Evolutionary conservation across 2,113 vertebrate species (phyloP), one percentile per base, ranked within the genome.

Genomic region (Eulemur rufifrons): DNA sequence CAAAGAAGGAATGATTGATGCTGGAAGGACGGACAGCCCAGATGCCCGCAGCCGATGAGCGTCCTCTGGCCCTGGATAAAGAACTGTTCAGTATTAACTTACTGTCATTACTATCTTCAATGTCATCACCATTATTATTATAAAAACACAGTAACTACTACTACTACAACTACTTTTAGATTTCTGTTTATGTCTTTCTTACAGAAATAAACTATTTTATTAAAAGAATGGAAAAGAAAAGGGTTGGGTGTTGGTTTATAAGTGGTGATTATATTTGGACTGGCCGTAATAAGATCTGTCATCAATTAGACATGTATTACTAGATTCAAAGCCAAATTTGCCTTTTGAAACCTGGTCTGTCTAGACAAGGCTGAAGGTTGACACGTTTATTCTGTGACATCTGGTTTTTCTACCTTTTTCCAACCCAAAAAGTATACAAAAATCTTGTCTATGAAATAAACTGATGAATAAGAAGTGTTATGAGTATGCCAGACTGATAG

Each of bases 141-240:
- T 59, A 76, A 88, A 74, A 95, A 11, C 47, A 78, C 8, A 84
- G 5, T 20, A 78, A 63, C 10, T 83, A 50, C 25, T 47, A 25
- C 21, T 78, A 23, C 29, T 34, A 29, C 10, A 34, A 20, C 1
- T 18, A 10, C 50, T 17, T 52, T 56, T 27, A 86, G 63, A 42
- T 9, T 83, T 81, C 52, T 54, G 8, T 5, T 59, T 23, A 50
- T 47, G 5, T 21, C 5, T 52, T 86, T 82, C 39, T 69, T 86
- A 21, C 0, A 66, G 34, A 92, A 61, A 59, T 74, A 45, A 88
- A 12, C 15, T 63, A n/a, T 88, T 95, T 90, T 86, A 89, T 71
- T 91, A 47, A 74, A 78, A 80, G 42, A 45, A 73, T 54, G n/a
- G 3, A 78, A 71, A 34, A 56, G 3, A 74, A 73, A 74, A 68